Evolutionary conservation across 2,888 invertebrate species (phyloP).

Genomic region (Laothoe populi): DNA sequence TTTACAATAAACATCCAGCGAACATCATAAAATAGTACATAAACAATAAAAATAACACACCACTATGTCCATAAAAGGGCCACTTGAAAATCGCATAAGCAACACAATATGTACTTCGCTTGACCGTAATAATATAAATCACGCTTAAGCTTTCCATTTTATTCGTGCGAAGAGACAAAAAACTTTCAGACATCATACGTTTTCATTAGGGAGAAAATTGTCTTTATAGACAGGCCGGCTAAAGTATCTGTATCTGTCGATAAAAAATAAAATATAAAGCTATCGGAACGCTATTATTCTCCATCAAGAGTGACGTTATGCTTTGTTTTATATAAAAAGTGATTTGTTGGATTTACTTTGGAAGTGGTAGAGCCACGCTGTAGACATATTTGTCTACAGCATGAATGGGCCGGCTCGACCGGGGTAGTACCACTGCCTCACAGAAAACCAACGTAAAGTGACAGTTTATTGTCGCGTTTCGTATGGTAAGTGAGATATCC

Average conservation of each 20-base stretch:
- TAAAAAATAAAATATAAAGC: conserved; percentile 18
- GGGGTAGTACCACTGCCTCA: no score
- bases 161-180: conserved; percentile 16
- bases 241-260: not conserved
- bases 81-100: conserved; percentile 9
- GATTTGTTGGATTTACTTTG: not conserved
- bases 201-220: conserved; percentile 20
- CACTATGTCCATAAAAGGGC: not conserved
- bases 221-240: conserved; percentile 20
- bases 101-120: conserved; percentile 10
- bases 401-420: no score
- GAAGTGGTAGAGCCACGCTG: no score
- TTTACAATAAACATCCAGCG: no score
- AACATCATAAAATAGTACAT: not conserved
- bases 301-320: conserved; percentile 10
- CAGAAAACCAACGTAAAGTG: no score
- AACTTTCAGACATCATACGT: conserved; percentile 16
- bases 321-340: not conserved
- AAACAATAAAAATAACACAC: not conserved
- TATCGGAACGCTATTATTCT: conserved; percentile 15
- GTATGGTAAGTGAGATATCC: no score
- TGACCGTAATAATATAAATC: conserved; percentile 19
- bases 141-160: conserved; percentile 17
- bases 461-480: no score
- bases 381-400: no score